Evolutionary conservation across 2,113 vertebrate genomes (phyloP).

Genomic region (Jaculus jaculus): DNA sequence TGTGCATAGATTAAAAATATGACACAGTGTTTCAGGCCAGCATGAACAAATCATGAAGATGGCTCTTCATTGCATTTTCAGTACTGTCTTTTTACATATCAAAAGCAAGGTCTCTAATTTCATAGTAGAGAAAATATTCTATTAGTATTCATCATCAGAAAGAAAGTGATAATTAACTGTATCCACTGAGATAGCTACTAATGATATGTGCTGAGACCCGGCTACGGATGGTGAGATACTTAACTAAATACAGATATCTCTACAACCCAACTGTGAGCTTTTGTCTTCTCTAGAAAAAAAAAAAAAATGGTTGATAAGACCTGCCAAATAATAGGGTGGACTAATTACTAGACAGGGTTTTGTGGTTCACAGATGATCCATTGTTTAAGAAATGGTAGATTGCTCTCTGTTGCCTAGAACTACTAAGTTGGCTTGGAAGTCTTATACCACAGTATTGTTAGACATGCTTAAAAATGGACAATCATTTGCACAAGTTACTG

Average conservation of each 20-base stretch:
- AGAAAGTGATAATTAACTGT: constrained; percentile 65
- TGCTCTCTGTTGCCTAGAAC: constrained; percentile 24
- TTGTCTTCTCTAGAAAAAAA: constrained; percentile 32
- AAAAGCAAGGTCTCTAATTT: background rate
- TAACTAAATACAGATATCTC: constrained; percentile 38
- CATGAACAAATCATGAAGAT: background rate
- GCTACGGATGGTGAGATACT: constrained; percentile 37
- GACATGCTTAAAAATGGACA: background rate
- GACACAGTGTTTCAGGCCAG: background rate
- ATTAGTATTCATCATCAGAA: constrained; percentile 49
- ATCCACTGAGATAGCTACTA: constrained; percentile 20
- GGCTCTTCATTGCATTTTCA: constrained; percentile 8
- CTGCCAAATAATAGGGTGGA: constrained; percentile 33
- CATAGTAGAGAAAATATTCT: constrained; percentile 44
- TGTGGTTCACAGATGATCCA: constrained; percentile 38
- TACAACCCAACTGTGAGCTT: background rate
- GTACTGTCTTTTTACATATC: background rate
- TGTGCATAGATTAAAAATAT: constrained; percentile 11
- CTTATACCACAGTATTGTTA: background rate
- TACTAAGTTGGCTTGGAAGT: background rate
- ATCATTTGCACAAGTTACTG: background rate
- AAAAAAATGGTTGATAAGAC: background rate
- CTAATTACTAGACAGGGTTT: constrained; percentile 59
- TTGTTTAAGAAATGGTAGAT: constrained; percentile 66
- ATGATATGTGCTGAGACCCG: constrained; percentile 38